These are phyloP conservation scores for Cuniculus paca DNA, from an alignment of 2,797 vertebrate genomes.

Conservation along the genomic window DNA sequence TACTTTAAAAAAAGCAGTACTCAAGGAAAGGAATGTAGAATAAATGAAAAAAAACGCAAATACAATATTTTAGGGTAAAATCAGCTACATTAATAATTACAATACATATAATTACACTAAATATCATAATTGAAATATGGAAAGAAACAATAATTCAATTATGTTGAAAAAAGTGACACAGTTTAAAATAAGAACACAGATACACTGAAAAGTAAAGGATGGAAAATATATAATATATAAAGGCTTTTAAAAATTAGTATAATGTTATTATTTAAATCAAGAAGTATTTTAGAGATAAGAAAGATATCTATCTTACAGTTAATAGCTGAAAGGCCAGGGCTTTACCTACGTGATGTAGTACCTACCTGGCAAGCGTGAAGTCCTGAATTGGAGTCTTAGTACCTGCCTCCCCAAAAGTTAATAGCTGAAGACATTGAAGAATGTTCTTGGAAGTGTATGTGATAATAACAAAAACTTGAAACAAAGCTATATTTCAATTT, in stretches of 20 bases:
- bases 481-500: background rate
- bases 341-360: too few species aligned
- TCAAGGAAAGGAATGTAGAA: background rate
- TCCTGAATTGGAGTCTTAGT: too few species aligned
- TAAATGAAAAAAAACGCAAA: background rate
- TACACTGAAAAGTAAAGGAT: background rate
- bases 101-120: background rate
- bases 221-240: background rate
- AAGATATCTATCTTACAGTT: background rate
- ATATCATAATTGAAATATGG: background rate
- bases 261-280: background rate
- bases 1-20: background rate
- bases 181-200: background rate
- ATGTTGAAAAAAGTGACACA: background rate
- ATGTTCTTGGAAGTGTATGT: background rate
- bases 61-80: background rate
- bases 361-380: too few species aligned
- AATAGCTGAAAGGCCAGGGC: background rate
- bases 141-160: background rate
- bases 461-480: background rate
- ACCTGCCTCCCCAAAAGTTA: too few species aligned
- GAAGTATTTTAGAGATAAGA: background rate
- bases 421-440: background rate
- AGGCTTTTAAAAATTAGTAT: background rate
- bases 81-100: background rate